Evolutionary conservation across 1,140 invertebrate species (phyloP).

Genomic region (Brachionus koreanus): DNA sequence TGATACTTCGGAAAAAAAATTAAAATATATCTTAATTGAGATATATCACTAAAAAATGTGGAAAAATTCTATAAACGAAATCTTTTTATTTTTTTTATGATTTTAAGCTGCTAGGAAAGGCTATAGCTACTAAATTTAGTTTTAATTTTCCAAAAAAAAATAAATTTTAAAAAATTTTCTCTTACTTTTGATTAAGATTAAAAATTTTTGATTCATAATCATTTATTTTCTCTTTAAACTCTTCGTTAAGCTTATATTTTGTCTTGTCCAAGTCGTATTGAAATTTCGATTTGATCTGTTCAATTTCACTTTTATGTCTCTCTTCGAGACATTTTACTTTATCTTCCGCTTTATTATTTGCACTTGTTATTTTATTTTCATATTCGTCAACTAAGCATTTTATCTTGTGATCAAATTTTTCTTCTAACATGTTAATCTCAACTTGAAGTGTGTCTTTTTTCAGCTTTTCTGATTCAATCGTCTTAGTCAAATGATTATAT

Average conservation of each 20-base stretch:
- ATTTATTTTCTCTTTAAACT: conserved; percentile 5
- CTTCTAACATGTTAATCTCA: conserved; percentile 38
- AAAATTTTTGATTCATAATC: conserved; percentile 23
- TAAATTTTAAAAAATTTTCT: neutral
- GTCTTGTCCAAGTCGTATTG: conserved; percentile 1
- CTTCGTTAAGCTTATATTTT: neutral
- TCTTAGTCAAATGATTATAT: neutral
- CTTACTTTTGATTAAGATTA: conserved; percentile 15
- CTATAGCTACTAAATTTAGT: too few relatives aligned
- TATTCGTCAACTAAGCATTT: neutral
- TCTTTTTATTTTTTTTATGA: too few relatives aligned
- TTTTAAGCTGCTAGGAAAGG: too few relatives aligned
- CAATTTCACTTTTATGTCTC: neutral
- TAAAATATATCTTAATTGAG: too few relatives aligned
- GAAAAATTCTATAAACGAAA: too few relatives aligned
- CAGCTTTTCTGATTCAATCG: conserved; percentile 14
- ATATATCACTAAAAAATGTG: too few relatives aligned
- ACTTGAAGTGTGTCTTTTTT: conserved; percentile 29
- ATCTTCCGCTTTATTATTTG: neutral
- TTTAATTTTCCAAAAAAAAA: too few relatives aligned
- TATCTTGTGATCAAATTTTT: conserved; percentile 35
- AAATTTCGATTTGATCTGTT: neutral
- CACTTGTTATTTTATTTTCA: neutral
- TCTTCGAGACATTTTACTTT: neutral
- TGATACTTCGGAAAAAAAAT: too few relatives aligned